Evolutionary conservation across 2,888 invertebrate genomes (phyloP), one percentile per base, ranked within the genome.

Genomic region (Seira ritae): DNA sequence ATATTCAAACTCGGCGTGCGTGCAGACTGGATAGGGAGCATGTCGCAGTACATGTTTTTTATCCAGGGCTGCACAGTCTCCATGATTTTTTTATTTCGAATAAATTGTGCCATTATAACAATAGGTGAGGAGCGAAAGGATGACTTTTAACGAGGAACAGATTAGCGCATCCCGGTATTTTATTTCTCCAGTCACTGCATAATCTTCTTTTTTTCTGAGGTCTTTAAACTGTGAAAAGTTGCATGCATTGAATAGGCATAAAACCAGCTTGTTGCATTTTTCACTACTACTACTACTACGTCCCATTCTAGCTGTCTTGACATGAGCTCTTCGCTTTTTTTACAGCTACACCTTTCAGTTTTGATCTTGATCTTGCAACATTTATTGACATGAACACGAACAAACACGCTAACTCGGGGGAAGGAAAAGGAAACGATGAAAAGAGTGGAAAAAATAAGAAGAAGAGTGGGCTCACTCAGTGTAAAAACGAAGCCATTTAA

Each of bases 291-390:
- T 42, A 12, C 6, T 8, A 42, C n/a, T n/a, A 31, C 31, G 42
- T 73, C 65, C 10, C 42, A 19, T 65, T 65, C 50, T 67, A 46
- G 66, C 67, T 65, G 75, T 46, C 46, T 75, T 46, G 66, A 75
- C 75, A 46, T 31, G 22, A 31, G 55, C 55, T 55, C 55, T 17
- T 55, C 17, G 55, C 55, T 55, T n/a, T 15, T 55, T 31, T 55
- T 55, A 55, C 55, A 55, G 55, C 74, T 31, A 31, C 17, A 60
- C 23, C 60, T 68, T 73, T 73, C 78, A 65, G 71, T 78, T 72
- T 80, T 80, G 80, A 80, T 80, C 80, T 80, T 80, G 80, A 80
- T 80, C 67, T 80, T 80, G 72, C 73, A 80, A 72, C 80, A 80
- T 80, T 79, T 80, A 80, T 80, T 80, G 80, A 80, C 80, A 73